phyloP scores from a whole-genome alignment of 2,888 invertebrate genomes.

The Ophion ellenae region DNA sequence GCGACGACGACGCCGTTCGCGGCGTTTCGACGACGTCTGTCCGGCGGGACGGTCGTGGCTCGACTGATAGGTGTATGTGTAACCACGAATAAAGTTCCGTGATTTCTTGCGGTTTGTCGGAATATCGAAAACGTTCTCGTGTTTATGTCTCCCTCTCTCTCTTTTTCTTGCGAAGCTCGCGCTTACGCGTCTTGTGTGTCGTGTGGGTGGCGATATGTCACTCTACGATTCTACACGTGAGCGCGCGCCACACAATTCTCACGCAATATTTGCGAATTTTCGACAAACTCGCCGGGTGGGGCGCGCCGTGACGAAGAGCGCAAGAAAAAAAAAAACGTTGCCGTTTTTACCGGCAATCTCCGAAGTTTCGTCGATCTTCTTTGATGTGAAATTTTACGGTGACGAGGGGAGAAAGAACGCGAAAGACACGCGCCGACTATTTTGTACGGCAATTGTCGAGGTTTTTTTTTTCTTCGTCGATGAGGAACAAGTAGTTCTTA shows the following conservation, averaged over 20 bases:
- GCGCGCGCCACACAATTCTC: background rate
- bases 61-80: constrained; percentile 81
- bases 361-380: too few relatives aligned
- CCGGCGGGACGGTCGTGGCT: constrained; percentile 80
- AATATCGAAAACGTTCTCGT: constrained; percentile 68
- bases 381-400: too few relatives aligned
- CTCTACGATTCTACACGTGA: background rate
- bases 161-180: constrained; percentile 1
- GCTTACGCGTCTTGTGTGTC: background rate
- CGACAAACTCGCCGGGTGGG: background rate
- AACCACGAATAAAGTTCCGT: constrained; percentile 78
- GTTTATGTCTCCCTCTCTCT: background rate
- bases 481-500: constrained; percentile 11
- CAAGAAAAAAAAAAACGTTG: too few relatives aligned
- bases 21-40: constrained; percentile 78
- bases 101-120: constrained; percentile 77
- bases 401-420: too few relatives aligned
- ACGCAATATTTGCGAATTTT: constrained; percentile 9
- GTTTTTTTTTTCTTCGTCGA: background rate
- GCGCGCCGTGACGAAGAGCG: too few relatives aligned
- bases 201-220: constrained; percentile 26
- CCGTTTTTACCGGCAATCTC: too few relatives aligned
- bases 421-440: too few relatives aligned
- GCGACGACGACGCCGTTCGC: constrained; percentile 57
- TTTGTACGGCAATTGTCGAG: background rate